Base-by-base conservation (phyloP, 1,140 invertebrate species). In the Spodoptera frugiperda region DNA sequence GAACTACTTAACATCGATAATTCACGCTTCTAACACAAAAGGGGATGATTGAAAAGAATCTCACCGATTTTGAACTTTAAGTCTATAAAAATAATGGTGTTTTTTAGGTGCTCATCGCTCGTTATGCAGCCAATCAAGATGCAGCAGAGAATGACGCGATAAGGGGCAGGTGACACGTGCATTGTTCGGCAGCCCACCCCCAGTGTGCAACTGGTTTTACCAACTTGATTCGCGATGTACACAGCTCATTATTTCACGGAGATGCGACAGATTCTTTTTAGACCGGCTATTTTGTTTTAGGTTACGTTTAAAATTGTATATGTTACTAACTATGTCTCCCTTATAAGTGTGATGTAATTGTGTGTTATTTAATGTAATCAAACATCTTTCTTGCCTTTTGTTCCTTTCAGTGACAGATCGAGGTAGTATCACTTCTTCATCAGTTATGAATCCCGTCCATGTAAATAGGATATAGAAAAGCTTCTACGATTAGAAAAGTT, bases 81-180 rank as follows among this genome's bases (percentile, higher is more conserved):
- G 11, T 0, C 21, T 3, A 33, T 44, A 9, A 53, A 54, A 44
- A 63, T 65, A 53, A 11, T 54, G 72, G 48, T 75, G n/a, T 33
- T 75, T 63, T 75, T 74, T 76, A 79, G 51, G 79, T 78, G 67
- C 21, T 33, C 79, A 65, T 78, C 77, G 75, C 70, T 77, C 71
- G 76, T 68, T 78, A 78, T 79, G 75, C 79, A 68, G 78, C 81
- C 79, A 83, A 82, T 87, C 81, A 81, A 83, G 70, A 80, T 79
- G 81, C 79, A 53, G 80, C 76, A 55, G 53, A 76, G 77, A 80
- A 88, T 86, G 78, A 77, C 77, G 83, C 77, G 85, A 82, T 81
- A 82, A 79, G 83, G 81, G 81, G 82, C 90, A 89, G 86, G 86
- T 89, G 87, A 85, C 90, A 90, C 90, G 90, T 92, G 90, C 90